Evolutionary conservation across 2,888 invertebrate species (phyloP).

Genomic region (Acrobasis suavella): DNA sequence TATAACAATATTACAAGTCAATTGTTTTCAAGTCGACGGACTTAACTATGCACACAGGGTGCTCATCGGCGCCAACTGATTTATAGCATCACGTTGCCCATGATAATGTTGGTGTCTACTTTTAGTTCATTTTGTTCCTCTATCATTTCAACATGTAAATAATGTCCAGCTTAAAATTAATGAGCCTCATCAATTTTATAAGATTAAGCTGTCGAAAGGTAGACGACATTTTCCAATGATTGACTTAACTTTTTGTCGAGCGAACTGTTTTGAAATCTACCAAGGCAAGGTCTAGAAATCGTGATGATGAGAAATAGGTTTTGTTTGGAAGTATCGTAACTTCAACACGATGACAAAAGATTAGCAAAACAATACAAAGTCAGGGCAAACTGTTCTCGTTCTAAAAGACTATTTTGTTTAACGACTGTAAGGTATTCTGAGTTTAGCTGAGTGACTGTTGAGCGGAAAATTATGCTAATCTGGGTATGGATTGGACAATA

Average conservation of each 20-base stretch:
- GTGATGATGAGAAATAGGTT: slow-evolving; percentile 1
- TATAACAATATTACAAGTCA: slow-evolving; percentile 21
- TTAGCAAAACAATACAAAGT: slow-evolving; percentile 40
- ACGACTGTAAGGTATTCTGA: slow-evolving; percentile 49
- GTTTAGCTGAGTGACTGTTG: slow-evolving; percentile 51
- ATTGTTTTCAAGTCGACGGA: slow-evolving; percentile 38
- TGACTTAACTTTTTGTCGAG: not conserved
- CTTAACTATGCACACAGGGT: slow-evolving; percentile 57
- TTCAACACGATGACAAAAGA: slow-evolving; percentile 31
- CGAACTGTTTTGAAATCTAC: slow-evolving; percentile 5
- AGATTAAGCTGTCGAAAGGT: slow-evolving; percentile 1
- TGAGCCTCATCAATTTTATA: slow-evolving; percentile 7
- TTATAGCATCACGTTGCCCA: slow-evolving; percentile 65
- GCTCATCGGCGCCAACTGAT: slow-evolving; percentile 62
- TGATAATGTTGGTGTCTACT: slow-evolving; percentile 59
- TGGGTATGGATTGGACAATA: slow-evolving; percentile 40
- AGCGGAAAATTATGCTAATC: slow-evolving; percentile 72
- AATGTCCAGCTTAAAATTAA: slow-evolving; percentile 11
- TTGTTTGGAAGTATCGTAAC: slow-evolving; percentile 21
- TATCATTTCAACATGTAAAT: slow-evolving; percentile 10
- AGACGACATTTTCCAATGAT: not conserved
- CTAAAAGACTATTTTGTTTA: slow-evolving; percentile 52
- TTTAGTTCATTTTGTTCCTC: slow-evolving; percentile 32
- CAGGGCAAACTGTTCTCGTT: slow-evolving; percentile 36
- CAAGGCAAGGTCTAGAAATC: slow-evolving; percentile 12